phyloP scores from a whole-genome alignment of 2,113 vertebrate species.

The Brienomyrus brachyistius region DNA sequence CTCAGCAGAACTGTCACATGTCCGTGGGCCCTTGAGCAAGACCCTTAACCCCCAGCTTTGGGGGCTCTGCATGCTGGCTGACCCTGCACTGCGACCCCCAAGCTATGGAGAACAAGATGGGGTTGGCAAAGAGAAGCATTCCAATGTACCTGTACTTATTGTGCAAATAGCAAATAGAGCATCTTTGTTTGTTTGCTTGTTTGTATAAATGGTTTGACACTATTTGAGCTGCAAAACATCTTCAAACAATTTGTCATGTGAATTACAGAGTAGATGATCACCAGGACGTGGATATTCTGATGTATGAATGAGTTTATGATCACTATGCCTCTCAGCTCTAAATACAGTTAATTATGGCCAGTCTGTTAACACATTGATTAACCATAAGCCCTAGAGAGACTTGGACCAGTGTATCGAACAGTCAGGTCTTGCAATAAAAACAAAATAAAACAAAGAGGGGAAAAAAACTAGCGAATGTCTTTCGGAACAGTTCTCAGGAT shows the following conservation, averaged over 20 bases:
- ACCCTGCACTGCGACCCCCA: too few relatives aligned
- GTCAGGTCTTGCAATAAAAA: conserved; percentile 4
- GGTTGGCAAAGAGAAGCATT: too few relatives aligned
- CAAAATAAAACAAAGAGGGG: not conserved
- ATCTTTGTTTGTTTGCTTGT: too few relatives aligned
- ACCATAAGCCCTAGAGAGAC: conserved; percentile 6
- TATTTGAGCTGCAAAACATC: conserved; percentile 26
- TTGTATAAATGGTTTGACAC: not conserved
- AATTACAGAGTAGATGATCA: not conserved
- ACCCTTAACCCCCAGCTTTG: too few relatives aligned
- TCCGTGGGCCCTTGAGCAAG: too few relatives aligned
- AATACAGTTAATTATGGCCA: conserved; percentile 4
- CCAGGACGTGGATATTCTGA: not conserved
- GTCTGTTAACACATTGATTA: conserved; percentile 13
- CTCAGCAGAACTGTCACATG: too few relatives aligned
- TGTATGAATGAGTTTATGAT: not conserved
- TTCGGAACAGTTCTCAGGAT: not conserved
- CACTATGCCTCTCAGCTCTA: not conserved
- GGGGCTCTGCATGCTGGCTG: too few relatives aligned
- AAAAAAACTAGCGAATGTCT: not conserved
- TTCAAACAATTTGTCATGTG: not conserved
- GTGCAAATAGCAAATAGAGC: too few relatives aligned
- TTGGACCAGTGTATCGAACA: conserved; percentile 3
- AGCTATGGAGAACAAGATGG: too few relatives aligned
- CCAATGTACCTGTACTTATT: too few relatives aligned